These are phyloP conservation scores for Uromys caudimaculatus DNA, from an alignment of 2,797 vertebrate species.

Conservation along the genomic window DNA sequence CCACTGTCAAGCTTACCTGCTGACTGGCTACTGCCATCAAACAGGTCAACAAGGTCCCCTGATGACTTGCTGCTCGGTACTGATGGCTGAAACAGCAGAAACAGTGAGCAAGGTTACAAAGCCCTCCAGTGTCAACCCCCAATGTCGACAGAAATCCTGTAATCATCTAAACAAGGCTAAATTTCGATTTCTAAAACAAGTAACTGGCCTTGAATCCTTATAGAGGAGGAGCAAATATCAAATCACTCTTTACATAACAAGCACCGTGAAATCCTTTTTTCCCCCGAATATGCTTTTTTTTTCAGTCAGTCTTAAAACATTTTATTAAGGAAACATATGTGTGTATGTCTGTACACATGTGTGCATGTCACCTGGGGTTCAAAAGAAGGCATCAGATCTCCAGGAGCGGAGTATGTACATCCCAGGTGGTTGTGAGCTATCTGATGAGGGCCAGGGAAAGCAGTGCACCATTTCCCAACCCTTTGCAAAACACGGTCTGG, in stretches of 20 bases:
- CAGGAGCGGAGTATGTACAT: neutral
- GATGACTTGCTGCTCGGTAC: constrained; percentile 90
- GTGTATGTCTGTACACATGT: neutral
- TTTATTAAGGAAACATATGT: neutral
- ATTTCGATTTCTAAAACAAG: constrained; percentile 18
- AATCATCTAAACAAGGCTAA: constrained; percentile 45
- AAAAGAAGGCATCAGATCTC: neutral
- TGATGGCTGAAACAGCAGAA: constrained; percentile 88
- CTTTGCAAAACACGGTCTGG: neutral
- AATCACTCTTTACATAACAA: constrained; percentile 24
- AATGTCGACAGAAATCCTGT: constrained; percentile 32
- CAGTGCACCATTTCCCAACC: neutral
- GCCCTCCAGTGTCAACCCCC: neutral
- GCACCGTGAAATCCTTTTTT: neutral
- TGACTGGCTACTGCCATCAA: constrained; percentile 91
- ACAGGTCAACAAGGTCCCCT: constrained; percentile 93
- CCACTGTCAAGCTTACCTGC: constrained; percentile 87
- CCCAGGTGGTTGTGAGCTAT: neutral
- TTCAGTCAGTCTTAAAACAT: neutral
- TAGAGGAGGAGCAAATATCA: neutral
- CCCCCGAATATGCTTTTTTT: too few species aligned
- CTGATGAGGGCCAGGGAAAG: too few species aligned
- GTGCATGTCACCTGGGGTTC: neutral
- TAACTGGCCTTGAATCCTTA: neutral
- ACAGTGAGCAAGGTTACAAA: constrained; percentile 36